Evolutionary conservation across 2,113 vertebrate species (phyloP).

Genomic region (Suricata suricatta): DNA sequence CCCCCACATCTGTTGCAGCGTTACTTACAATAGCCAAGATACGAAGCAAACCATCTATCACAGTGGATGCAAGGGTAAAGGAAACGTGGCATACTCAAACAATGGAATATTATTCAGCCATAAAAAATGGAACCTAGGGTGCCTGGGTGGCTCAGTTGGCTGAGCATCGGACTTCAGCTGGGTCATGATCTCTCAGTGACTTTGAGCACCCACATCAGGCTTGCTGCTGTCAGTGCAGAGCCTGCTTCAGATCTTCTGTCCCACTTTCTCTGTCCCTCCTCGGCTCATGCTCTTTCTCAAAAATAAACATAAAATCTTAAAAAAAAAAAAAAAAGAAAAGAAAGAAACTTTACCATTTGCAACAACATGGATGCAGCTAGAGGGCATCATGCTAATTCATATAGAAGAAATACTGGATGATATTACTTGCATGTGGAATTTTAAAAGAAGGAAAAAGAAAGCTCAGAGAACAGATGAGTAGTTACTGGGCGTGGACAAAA

Average conservation of each 20-base stretch:
- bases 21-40: not conserved
- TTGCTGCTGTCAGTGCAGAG: too few species aligned
- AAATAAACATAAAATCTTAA: too few species aligned
- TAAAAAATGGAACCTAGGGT: not conserved
- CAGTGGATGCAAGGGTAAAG: not conserved
- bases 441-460: not conserved
- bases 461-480: not conserved
- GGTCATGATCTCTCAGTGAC: too few species aligned
- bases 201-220: too few species aligned
- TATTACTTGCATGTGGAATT: not conserved
- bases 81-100: not conserved
- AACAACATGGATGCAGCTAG: not conserved
- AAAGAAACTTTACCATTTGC: not conserved
- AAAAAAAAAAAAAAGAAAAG: too few species aligned
- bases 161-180: too few species aligned
- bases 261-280: too few species aligned
- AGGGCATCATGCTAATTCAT: not conserved
- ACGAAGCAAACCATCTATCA: not conserved
- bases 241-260: too few species aligned
- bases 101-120: not conserved
- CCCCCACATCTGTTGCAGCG: not conserved
- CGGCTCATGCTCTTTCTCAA: too few species aligned
- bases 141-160: too few species aligned
- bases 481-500: not conserved
- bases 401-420: not conserved